Evolutionary conservation across 1,140 invertebrate genomes (phyloP).

Genomic region (Brachionus paranguensis): DNA sequence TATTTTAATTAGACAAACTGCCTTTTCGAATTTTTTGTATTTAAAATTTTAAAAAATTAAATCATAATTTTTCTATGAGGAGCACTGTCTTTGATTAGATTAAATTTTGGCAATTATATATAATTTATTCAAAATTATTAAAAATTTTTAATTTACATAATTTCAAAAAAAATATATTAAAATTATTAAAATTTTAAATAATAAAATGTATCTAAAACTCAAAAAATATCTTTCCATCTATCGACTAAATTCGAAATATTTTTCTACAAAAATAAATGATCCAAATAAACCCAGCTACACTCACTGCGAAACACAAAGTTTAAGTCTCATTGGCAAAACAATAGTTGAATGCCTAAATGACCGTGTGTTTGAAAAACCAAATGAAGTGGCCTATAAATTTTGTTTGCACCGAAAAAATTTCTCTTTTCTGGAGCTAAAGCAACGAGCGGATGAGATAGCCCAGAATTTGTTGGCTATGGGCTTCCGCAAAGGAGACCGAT

Average conservation of each 20-base stretch:
- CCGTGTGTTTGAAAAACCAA: neutral
- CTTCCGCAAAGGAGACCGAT: conserved; percentile 15
- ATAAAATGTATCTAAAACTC: neutral
- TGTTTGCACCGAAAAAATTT: neutral
- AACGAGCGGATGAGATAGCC: conserved; percentile 15
- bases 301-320: neutral
- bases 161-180: neutral
- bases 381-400: conserved; percentile 32
- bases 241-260: neutral
- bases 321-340: conserved; percentile 13
- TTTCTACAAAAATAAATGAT: neutral
- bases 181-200: no score
- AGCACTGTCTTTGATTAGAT: no score
- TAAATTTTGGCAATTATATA: no score
- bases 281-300: neutral
- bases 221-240: neutral
- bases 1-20: no score
- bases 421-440: neutral
- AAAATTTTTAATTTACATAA: neutral
- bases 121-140: neutral
- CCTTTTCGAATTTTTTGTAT: no score
- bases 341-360: conserved; percentile 5
- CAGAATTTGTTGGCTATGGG: conserved; percentile 1
- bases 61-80: neutral
- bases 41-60: neutral